A percentile compares a stretch with the other conserved stretches of the same genome.
phyloP scores from a whole-genome alignment of 2,888 invertebrate species.

The Leucoptera coffeella region DNA sequence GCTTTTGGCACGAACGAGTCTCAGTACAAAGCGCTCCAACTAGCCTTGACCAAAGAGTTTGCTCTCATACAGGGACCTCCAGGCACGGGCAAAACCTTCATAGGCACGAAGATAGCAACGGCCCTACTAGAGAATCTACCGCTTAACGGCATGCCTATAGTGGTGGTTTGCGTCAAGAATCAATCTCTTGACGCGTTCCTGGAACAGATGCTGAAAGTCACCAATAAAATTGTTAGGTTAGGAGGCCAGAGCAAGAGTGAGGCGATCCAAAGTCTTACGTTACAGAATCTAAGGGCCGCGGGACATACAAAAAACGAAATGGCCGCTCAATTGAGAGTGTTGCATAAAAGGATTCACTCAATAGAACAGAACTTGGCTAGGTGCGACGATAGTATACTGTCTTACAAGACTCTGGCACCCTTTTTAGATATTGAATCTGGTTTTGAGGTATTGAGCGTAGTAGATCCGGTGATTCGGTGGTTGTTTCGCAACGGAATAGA shows the following conservation, averaged over 20 bases:
- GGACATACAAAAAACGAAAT: too few species aligned
- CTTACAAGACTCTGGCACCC: too few species aligned
- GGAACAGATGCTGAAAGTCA: slow-evolving; percentile 57
- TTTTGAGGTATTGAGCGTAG: too few species aligned
- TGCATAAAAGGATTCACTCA: too few species aligned
- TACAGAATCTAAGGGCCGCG: slow-evolving; percentile 27
- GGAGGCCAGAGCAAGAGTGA: slow-evolving; percentile 64
- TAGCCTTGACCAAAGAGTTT: slow-evolving; percentile 65
- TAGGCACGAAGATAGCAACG: slow-evolving; percentile 70
- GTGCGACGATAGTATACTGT: too few species aligned
- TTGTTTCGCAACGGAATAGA: too few species aligned
- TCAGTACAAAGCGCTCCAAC: slow-evolving; percentile 61
- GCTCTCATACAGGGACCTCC: slow-evolving; percentile 82
- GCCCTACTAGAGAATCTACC: slow-evolving; percentile 58
- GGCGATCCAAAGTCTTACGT: slow-evolving; percentile 43
- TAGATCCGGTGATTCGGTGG: too few species aligned
- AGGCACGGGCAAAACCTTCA: slow-evolving; percentile 80
- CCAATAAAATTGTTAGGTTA: slow-evolving; percentile 58
- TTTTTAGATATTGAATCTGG: too few species aligned
- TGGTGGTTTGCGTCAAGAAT: slow-evolving; percentile 79
- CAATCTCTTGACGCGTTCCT: slow-evolving; percentile 84
- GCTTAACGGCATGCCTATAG: slow-evolving; percentile 56
- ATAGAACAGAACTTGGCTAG: too few species aligned
- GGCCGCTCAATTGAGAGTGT: too few species aligned
- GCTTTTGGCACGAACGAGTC: slow-evolving; percentile 55